Percentiles rank a stretch among this genome's conserved stretches.
These are phyloP conservation scores for Elaphurus davidianus DNA, from an alignment of 2,113 vertebrate species.

Conservation along the genomic window DNA sequence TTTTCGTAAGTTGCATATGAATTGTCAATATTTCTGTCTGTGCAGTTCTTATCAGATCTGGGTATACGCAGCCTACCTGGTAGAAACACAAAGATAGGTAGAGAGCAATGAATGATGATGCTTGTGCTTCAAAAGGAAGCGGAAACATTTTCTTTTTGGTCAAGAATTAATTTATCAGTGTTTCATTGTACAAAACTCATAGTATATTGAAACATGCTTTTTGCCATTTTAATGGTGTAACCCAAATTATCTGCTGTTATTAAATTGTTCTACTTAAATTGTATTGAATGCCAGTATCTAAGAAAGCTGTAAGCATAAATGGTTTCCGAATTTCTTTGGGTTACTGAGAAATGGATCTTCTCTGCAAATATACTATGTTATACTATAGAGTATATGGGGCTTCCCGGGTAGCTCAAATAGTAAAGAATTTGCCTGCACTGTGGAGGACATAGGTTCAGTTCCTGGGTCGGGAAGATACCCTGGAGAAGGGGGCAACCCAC, in stretches of 20 bases:
- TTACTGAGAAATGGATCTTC: background rate
- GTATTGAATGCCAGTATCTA: background rate
- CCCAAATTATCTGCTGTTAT: background rate
- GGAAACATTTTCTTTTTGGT: background rate
- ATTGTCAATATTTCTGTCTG: background rate
- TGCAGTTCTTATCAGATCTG: background rate
- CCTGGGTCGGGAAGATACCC: background rate
- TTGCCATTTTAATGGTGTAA: background rate
- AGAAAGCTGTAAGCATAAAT: background rate
- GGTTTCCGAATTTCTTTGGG: background rate
- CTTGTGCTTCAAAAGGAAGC: background rate
- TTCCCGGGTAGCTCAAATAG: background rate
- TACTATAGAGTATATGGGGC: background rate
- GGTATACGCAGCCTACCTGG: background rate
- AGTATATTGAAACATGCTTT: background rate
- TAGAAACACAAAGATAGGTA: background rate
- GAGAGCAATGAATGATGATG: background rate
- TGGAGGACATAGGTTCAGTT: background rate
- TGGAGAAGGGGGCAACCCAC: background rate
- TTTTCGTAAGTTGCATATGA: background rate
- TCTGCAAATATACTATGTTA: background rate
- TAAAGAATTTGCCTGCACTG: background rate
- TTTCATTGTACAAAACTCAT: background rate
- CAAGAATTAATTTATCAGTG: background rate
- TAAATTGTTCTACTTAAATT: background rate